Base-by-base conservation (phyloP, 1,140 invertebrate species). In the Drosophila pandora region DNA sequence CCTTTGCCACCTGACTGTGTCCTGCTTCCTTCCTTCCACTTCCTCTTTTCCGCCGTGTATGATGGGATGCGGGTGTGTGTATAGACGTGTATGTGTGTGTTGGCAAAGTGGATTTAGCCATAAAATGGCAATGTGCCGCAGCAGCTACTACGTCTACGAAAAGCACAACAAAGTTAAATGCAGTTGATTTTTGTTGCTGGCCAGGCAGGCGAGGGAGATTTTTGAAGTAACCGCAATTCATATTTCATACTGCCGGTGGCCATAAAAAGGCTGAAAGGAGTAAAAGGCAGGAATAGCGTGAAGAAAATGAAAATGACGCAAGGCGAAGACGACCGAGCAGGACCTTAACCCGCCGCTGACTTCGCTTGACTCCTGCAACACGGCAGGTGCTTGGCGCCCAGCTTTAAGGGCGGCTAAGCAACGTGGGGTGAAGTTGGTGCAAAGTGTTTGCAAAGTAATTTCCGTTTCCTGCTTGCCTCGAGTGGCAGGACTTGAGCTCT, bases 381-480 rank as follows among this genome's bases (percentile, higher is more conserved):
- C 52, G 69, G 70, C 70, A 68, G 43, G 21, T 45, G 25, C 43
- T 37, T 43, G n/a, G 13, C 17, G n/a, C 41, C 10, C 45, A 37
- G 34, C 10, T 37, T 37, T 37, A 12, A 37, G 34, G 32, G 25
- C 45, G 63, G 63, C 50, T 65, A 63, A 65, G 62, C 56, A 28
- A 59, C 28, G 34, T 37, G 48, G 63, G 34, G 41, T 37, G 45
- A 69, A 63, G 74, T 60, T 79, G 83, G 62, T 65, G 75, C 71
- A 88, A 88, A 88, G 79, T 88, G 83, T 88, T 88, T 88, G 83
- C 83, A 83, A 88, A 88, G 83, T 83, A 88, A 88, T 88, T 88
- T 88, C 83, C 83, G 83, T 83, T 88, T 88, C 84, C 83, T 88
- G 83, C 75, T 88, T 68, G 79, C 83, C 71, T 70, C 71, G 72